Evolutionary conservation across 2,113 vertebrate genomes (phyloP).

Genomic region (Oncorhynchus tshawytscha): DNA sequence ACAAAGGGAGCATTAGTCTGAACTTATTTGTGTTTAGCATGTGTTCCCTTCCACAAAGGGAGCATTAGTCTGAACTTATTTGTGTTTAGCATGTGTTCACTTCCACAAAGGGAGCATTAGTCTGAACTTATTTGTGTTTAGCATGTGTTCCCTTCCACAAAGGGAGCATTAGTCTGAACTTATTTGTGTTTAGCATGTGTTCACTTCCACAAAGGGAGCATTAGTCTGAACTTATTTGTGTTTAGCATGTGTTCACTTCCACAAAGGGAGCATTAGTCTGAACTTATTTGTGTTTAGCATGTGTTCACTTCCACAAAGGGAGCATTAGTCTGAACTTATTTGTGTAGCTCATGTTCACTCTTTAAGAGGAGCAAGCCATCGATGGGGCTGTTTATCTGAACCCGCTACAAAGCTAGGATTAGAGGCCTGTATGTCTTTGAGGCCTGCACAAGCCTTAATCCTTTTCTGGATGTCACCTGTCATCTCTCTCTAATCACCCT

Average conservation of each 20-base stretch:
- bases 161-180: conserved; percentile 66
- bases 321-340: conserved; percentile 74
- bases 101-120: no score
- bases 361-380: conserved; percentile 68
- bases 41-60: conserved; percentile 66
- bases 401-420: conserved; percentile 73
- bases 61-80: conserved; percentile 74
- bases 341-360: conserved; percentile 75
- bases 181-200: conserved; percentile 56
- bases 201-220: conserved; percentile 21
- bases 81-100: conserved; percentile 46
- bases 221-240: conserved; percentile 61
- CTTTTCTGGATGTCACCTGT: conserved; percentile 78
- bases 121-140: conserved; percentile 65
- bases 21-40: conserved; percentile 68
- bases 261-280: conserved; percentile 48
- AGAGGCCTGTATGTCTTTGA: conserved; percentile 69
- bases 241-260: no score
- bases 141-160: conserved; percentile 63
- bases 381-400: conserved; percentile 73
- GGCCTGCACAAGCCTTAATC: conserved; percentile 63
- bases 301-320: conserved; percentile 66
- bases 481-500: conserved; percentile 75
- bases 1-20: conserved; percentile 56
- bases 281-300: conserved; percentile 65